Conservation (phyloP, 2,888 invertebrate species). For the Drosophila barbarae region DNA sequence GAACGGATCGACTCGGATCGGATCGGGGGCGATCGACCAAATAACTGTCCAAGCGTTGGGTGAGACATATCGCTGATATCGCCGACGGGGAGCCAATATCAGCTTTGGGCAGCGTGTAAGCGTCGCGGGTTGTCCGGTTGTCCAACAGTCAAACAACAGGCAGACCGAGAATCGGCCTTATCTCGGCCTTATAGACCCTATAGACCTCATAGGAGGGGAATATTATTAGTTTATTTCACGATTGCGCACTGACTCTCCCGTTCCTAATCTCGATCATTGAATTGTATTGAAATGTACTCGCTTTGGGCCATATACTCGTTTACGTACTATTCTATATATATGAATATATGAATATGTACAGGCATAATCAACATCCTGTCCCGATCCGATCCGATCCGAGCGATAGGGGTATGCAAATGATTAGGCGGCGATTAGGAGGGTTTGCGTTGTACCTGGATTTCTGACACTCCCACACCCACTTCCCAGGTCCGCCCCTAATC, state of each 20-base stretch:
- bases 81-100: constrained; percentile 23
- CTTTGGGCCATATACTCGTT: constrained; percentile 31
- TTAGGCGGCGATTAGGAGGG: constrained; percentile 32
- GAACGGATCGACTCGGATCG: constrained; percentile 6
- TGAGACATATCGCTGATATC: constrained; percentile 66
- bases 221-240: constrained; percentile 43
- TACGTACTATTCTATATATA: constrained; percentile 19
- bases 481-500: constrained; percentile 9
- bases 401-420: constrained; percentile 61
- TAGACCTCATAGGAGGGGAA: constrained; percentile 13
- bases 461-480: constrained; percentile 15
- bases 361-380: constrained; percentile 64
- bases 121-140: constrained; percentile 26
- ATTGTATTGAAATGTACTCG: constrained; percentile 54
- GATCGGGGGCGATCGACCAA: constrained; percentile 33
- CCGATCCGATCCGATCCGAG: constrained; percentile 44
- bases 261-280: constrained; percentile 64
- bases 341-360: constrained; percentile 20
- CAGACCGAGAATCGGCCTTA: constrained; percentile 24
- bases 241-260: constrained; percentile 32
- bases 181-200: constrained; percentile 21
- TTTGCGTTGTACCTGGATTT: constrained; percentile 26
- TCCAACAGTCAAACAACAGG: constrained; percentile 38
- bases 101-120: constrained; percentile 51
- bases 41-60: constrained; percentile 43